Evolutionary conservation across 2,113 vertebrate genomes (phyloP).

Genomic region (Notarius lentiginosus): DNA sequence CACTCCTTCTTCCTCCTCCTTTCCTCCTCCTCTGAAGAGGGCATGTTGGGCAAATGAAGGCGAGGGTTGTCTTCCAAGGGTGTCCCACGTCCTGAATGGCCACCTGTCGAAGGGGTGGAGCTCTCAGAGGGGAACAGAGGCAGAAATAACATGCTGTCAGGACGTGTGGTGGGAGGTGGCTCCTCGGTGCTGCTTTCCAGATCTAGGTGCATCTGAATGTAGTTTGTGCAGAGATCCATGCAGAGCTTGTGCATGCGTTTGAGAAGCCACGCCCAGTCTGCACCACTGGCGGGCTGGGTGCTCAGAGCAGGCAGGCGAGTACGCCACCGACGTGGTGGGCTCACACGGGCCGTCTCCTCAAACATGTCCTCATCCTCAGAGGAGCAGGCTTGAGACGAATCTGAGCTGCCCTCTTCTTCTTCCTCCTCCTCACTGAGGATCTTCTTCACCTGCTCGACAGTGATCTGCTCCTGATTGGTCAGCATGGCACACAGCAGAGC

Average conservation of each 20-base stretch:
- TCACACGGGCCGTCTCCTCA: slow-evolving; percentile 96
- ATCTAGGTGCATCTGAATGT: slow-evolving; percentile 96
- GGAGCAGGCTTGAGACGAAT: slow-evolving; percentile 91
- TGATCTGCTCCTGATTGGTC: slow-evolving; percentile 87
- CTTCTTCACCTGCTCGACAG: slow-evolving; percentile 88
- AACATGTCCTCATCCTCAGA: slow-evolving; percentile 98
- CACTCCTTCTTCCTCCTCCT: slow-evolving; percentile 86
- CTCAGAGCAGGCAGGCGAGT: slow-evolving; percentile 83
- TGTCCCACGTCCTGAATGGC: slow-evolving; percentile 81
- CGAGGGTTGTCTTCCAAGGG: slow-evolving; percentile 84
- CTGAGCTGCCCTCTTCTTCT: slow-evolving; percentile 84
- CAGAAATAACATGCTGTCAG: slow-evolving; percentile 82
- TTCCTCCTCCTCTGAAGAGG: slow-evolving; percentile 72
- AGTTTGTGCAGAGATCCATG: slow-evolving; percentile 92
- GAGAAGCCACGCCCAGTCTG: slow-evolving; percentile 94
- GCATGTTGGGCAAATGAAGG: slow-evolving; percentile 66
- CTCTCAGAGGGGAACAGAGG: slow-evolving; percentile 89
- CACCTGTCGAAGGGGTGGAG: slow-evolving; percentile 82
- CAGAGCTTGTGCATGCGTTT: slow-evolving; percentile 90
- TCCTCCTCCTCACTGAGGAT: slow-evolving; percentile 92
- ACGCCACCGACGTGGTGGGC: slow-evolving; percentile 88
- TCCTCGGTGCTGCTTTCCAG: slow-evolving; percentile 84
- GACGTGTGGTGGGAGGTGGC: slow-evolving; percentile 63
- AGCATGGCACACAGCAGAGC: slow-evolving; percentile 86
- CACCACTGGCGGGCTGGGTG: slow-evolving; percentile 82